Evolutionary conservation across 1,140 invertebrate genomes (phyloP).

Genomic region (Colletes latitarsis): DNA sequence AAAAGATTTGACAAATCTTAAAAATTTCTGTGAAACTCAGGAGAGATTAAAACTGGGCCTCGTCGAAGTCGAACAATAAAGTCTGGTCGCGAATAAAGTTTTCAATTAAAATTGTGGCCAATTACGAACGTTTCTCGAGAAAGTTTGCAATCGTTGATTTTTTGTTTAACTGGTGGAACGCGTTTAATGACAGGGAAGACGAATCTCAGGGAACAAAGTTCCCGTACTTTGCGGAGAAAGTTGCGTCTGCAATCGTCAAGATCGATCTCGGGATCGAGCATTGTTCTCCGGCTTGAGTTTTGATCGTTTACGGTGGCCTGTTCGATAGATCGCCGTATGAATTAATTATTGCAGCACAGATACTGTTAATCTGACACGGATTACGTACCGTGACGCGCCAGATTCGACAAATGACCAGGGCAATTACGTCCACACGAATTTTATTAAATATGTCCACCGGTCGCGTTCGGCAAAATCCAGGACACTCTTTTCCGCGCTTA

Average conservation of each 20-base stretch:
- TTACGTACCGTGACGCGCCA: slow-evolving; percentile 62
- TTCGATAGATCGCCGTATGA: neutral
- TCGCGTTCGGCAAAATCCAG: slow-evolving; percentile 12
- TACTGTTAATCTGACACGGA: slow-evolving; percentile 61
- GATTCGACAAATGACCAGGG: slow-evolving; percentile 36
- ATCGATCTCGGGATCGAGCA: neutral
- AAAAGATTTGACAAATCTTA: too few relatives aligned
- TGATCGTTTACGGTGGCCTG: neutral
- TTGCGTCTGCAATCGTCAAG: neutral
- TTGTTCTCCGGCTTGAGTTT: neutral
- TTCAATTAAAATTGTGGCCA: too few relatives aligned
- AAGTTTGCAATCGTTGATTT: too few relatives aligned
- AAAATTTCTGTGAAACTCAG: too few relatives aligned
- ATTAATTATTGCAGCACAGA: slow-evolving; percentile 13
- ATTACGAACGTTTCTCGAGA: too few relatives aligned
- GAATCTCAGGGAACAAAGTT: too few relatives aligned
- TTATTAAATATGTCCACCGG: slow-evolving; percentile 47
- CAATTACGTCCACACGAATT: slow-evolving; percentile 46
- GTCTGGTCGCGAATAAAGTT: too few relatives aligned
- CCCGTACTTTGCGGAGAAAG: neutral
- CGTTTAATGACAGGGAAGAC: too few relatives aligned
- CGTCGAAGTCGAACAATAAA: too few relatives aligned
- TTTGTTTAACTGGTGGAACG: too few relatives aligned
- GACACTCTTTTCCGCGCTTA: slow-evolving; percentile 8
- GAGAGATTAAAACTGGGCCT: too few relatives aligned